A percentile compares a stretch with the other conserved stretches of the same genome.
phyloP scores from a whole-genome alignment of 2,797 vertebrate species.

The Nyctalus aviator region DNA sequence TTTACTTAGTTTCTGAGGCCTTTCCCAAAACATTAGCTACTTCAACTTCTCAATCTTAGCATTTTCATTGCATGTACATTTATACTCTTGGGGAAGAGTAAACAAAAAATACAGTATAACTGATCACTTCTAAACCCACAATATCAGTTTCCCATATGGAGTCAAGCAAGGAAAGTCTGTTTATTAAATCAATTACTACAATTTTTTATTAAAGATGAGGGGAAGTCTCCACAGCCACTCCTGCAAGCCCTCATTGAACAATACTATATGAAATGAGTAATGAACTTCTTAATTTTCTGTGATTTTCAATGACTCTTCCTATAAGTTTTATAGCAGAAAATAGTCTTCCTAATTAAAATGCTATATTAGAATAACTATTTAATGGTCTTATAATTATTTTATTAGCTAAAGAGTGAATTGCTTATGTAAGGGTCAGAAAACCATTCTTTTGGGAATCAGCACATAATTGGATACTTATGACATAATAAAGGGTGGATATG shows the following conservation, averaged over 20 bases:
- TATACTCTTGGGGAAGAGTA: background rate
- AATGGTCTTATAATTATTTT: background rate
- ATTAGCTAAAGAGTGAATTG: background rate
- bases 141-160: background rate
- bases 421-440: background rate
- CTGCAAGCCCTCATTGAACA: background rate
- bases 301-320: background rate
- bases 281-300: background rate
- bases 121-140: conserved; percentile 5
- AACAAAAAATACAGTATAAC: background rate
- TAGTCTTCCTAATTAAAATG: background rate
- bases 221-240: background rate
- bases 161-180: background rate
- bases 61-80: background rate
- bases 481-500: background rate
- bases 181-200: background rate
- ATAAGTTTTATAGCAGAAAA: conserved; percentile 29
- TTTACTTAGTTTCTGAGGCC: background rate
- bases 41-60: background rate
- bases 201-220: background rate
- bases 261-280: background rate
- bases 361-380: background rate
- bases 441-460: background rate
- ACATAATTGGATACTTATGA: background rate
- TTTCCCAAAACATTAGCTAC: background rate